Percentiles rank a stretch among this genome's conserved stretches.
These are phyloP conservation scores for Chroicocephalus ridibundus DNA, from an alignment of 2,113 vertebrate genomes.

Conservation along the genomic window DNA sequence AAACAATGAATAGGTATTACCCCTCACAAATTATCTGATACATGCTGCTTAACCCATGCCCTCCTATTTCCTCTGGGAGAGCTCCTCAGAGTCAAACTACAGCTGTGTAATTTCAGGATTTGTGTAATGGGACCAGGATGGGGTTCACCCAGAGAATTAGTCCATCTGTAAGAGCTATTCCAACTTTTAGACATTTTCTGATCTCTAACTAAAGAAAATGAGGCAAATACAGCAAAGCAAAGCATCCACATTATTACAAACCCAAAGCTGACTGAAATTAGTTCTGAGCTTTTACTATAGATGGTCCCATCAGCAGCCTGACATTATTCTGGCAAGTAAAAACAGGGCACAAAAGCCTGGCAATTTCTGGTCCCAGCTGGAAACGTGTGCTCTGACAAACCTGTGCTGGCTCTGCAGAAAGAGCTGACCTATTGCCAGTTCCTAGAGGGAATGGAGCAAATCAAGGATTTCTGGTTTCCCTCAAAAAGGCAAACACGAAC, in stretches of 20 bases:
- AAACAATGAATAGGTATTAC: background rate
- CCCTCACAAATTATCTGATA: background rate
- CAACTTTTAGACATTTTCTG: background rate
- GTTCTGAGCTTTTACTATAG: background rate
- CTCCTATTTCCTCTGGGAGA: background rate
- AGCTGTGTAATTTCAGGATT: background rate
- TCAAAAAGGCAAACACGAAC: background rate
- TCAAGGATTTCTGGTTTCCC: background rate
- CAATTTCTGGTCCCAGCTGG: background rate
- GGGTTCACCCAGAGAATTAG: background rate
- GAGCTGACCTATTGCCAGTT: background rate
- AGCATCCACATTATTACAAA: background rate
- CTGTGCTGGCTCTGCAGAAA: background rate
- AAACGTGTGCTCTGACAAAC: background rate
- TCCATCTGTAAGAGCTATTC: background rate
- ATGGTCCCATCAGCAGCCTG: background rate
- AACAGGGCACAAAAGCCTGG: background rate
- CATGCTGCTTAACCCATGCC: background rate
- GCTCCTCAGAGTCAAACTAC: background rate
- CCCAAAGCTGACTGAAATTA: background rate
- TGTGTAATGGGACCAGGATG: background rate
- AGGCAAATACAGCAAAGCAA: background rate
- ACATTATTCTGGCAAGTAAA: background rate
- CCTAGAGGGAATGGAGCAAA: background rate
- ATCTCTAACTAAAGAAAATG: background rate